These are phyloP conservation scores for Spisula solida DNA, from an alignment of 2,888 invertebrate species.

Conservation along the genomic window DNA sequence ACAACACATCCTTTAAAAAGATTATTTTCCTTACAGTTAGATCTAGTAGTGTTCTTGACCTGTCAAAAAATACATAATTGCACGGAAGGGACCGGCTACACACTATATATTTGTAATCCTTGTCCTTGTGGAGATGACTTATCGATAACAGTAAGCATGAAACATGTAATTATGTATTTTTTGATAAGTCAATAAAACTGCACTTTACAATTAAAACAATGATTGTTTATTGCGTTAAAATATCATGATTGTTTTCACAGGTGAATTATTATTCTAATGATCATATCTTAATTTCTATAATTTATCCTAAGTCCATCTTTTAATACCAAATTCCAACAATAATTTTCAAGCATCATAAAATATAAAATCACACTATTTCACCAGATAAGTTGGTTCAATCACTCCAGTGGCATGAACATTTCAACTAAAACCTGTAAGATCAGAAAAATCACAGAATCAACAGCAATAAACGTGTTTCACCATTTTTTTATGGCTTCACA, in stretches of 20 bases:
- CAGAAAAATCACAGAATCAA: not conserved
- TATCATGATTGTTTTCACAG: not conserved
- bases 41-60: too few species aligned
- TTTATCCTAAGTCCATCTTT: too few species aligned
- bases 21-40: too few species aligned
- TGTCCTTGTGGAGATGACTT: too few species aligned
- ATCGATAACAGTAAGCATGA: too few species aligned
- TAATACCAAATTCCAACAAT: too few species aligned
- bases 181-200: not conserved
- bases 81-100: too few species aligned
- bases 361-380: not conserved
- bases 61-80: too few species aligned
- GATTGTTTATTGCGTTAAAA: not conserved
- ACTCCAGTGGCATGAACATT: not conserved
- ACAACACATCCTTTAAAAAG: too few species aligned
- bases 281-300: too few species aligned
- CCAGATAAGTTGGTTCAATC: not conserved
- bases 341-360: not conserved
- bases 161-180: not conserved
- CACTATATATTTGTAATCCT: too few species aligned
- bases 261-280: not conserved
- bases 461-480: not conserved
- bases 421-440: not conserved
- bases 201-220: not conserved
- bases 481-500: not conserved